A percentile compares a stretch with the other conserved stretches of the same genome.
These are phyloP conservation scores for Tympanoctomys barrerae DNA, from an alignment of 2,797 vertebrate species.

Conservation along the genomic window DNA sequence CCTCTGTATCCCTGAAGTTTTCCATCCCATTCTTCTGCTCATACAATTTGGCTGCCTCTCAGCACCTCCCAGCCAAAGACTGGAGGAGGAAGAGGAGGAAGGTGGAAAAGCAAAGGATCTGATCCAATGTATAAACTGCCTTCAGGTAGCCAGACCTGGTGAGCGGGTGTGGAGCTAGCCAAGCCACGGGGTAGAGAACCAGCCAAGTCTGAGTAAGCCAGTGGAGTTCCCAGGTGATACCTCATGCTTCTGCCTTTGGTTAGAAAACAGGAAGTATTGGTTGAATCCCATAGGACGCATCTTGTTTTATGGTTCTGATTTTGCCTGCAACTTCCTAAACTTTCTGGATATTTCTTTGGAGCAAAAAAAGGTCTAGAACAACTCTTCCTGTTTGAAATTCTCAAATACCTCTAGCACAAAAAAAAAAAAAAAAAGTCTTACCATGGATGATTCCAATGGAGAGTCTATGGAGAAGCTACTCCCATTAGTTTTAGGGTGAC, in stretches of 20 bases:
- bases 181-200: not conserved
- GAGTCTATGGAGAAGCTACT: not conserved
- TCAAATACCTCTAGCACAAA: not conserved
- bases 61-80: constrained; percentile 2
- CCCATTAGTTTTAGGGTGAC: not conserved
- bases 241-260: constrained; percentile 29
- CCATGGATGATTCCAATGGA: not conserved
- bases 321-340: constrained; percentile 19
- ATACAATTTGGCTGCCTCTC: constrained; percentile 34
- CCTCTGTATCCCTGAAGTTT: not conserved
- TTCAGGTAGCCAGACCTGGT: not conserved
- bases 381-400: constrained; percentile 27
- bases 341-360: not conserved
- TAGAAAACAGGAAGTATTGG: not conserved
- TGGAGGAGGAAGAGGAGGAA: not conserved
- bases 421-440: not conserved
- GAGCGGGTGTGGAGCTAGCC: not conserved
- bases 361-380: not conserved
- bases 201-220: constrained; percentile 29
- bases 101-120: constrained; percentile 6
- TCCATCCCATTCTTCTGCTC: constrained; percentile 39
- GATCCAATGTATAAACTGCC: not conserved
- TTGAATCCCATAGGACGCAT: not conserved
- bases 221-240: not conserved
- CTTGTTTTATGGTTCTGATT: constrained; percentile 32